Evolutionary conservation across 64 coral and sea anemone species (phyloP).

Genomic region (Dendronephthya gigantea): DNA sequence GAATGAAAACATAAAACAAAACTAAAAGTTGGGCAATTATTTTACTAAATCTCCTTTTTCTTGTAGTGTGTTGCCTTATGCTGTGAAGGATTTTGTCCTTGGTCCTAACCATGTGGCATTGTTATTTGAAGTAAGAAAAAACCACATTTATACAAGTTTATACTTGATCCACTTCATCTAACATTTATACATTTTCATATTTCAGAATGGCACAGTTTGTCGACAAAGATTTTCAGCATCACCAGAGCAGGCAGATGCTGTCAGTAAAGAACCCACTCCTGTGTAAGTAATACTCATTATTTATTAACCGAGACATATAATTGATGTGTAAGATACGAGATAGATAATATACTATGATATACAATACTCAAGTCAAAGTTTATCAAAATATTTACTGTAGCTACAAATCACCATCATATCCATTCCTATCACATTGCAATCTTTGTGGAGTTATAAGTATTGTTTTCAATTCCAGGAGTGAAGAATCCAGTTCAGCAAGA

Average conservation of each 20-base stretch:
- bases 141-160: neutral
- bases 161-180: neutral
- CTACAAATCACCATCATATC: no score
- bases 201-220: neutral
- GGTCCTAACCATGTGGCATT: neutral
- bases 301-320: no score
- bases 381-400: no score
- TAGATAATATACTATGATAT: no score
- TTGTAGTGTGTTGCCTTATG: neutral
- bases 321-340: no score
- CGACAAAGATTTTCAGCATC: neutral
- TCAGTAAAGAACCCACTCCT: neutral
- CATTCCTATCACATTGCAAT: no score
- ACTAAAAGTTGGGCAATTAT: neutral
- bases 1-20: no score
- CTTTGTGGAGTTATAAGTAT: neutral
- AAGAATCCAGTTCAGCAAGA: constrained; percentile 34
- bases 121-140: neutral
- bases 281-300: no score
- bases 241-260: neutral
- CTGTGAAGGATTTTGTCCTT: neutral
- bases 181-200: neutral
- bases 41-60: neutral
- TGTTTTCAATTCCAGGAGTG: constrained; percentile 25
- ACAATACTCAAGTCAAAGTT: no score